Conservation (phyloP, 2,797 vertebrate genomes). For the Sebastes taczanowskii region DNA sequence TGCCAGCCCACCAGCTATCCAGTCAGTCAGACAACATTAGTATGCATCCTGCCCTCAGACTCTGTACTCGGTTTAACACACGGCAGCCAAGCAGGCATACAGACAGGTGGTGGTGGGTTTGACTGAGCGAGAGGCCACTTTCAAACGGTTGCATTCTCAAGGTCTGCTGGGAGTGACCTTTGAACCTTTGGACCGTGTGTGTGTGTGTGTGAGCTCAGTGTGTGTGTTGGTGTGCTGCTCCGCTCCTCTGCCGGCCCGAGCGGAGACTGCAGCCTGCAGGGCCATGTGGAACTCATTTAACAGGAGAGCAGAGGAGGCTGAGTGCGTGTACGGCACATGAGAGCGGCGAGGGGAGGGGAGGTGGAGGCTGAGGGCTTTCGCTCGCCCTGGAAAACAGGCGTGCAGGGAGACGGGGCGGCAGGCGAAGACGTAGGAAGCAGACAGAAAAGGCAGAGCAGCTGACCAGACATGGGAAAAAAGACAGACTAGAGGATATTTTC, state of each 20-base stretch:
- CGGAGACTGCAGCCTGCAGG: conserved; percentile 56
- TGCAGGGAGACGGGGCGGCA: background rate
- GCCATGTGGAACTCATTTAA: conserved; percentile 78
- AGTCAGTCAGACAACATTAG: conserved; percentile 45
- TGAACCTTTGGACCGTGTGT: conserved; percentile 45
- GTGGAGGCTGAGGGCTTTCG: background rate
- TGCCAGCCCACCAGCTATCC: conserved; percentile 55
- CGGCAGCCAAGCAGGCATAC: conserved; percentile 28
- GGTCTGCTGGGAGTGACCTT: conserved; percentile 68
- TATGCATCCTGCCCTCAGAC: conserved; percentile 55
- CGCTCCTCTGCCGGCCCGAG: conserved; percentile 40
- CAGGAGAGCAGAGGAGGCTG: conserved; percentile 57
- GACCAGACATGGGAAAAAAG: conserved; percentile 53
- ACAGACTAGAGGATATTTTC: conserved; percentile 43
- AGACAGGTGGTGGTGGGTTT: conserved; percentile 34
- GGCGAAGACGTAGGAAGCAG: conserved; percentile 55
- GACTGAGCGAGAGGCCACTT: conserved; percentile 55
- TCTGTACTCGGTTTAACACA: conserved; percentile 44
- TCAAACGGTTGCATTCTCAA: conserved; percentile 61
- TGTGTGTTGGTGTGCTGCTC: conserved; percentile 13
- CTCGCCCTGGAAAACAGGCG: conserved; percentile 55
- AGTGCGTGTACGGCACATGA: conserved; percentile 38
- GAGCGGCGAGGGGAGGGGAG: conserved; percentile 38
- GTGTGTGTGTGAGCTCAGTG: background rate
- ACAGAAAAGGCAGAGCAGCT: conserved; percentile 51